phyloP scores from a whole-genome alignment of 1,140 invertebrate species.

The Papilio machaon region DNA sequence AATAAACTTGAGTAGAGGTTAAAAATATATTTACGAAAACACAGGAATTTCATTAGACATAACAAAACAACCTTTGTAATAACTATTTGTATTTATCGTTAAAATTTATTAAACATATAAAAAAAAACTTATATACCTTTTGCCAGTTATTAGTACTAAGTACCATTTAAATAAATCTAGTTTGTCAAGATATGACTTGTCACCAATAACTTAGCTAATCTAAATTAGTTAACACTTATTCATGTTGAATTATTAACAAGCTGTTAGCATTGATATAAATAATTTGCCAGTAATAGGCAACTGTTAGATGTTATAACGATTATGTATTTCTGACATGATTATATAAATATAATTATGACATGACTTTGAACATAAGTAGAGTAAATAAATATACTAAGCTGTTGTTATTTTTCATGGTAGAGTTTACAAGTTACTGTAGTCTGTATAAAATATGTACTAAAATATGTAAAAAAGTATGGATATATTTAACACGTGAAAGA shows the following conservation, averaged over 20 bases:
- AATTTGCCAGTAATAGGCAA: not conserved
- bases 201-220: not conserved
- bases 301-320: conserved; percentile 8
- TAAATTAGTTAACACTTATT: conserved; percentile 11
- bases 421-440: no score
- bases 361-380: not conserved
- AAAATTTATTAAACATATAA: no score
- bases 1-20: no score
- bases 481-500: no score
- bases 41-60: no score
- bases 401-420: not conserved
- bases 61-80: no score
- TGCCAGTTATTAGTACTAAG: not conserved
- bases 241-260: conserved; percentile 15
- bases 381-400: not conserved
- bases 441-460: no score
- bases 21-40: no score
- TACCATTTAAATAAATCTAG: not conserved
- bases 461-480: no score
- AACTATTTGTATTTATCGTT: no score
- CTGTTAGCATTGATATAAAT: not conserved
- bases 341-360: not conserved
- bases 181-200: not conserved
- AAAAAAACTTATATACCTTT: no score
- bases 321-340: not conserved